phyloP scores from a whole-genome alignment of 2,888 invertebrate species.

The Nemurella pictetii region DNA sequence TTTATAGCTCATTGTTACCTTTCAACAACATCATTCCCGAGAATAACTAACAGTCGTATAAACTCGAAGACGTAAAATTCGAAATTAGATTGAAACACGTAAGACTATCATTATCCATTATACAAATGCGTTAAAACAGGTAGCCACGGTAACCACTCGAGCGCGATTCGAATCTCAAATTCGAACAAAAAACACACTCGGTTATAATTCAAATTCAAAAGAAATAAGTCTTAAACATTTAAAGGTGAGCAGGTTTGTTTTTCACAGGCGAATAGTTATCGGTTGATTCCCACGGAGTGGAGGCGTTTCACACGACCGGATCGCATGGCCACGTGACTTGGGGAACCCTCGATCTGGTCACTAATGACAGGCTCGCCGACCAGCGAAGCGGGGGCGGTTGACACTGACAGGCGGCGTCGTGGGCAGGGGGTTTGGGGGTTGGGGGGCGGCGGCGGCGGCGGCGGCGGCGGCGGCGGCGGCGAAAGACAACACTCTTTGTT shows the following conservation, averaged over 20 bases:
- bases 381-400: too few species aligned
- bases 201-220: not conserved
- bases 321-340: not conserved
- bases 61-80: not conserved
- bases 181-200: not conserved
- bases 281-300: constrained; percentile 13
- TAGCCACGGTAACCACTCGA: not conserved
- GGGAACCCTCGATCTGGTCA: not conserved
- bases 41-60: not conserved
- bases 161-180: not conserved
- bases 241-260: constrained; percentile 6
- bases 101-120: not conserved
- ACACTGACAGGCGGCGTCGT: too few species aligned
- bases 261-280: constrained; percentile 21
- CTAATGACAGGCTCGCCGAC: constrained; percentile 9
- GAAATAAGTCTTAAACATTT: not conserved
- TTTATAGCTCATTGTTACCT: not conserved
- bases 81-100: not conserved
- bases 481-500: not conserved
- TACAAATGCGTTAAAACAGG: not conserved
- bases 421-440: not conserved
- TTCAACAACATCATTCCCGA: not conserved
- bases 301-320: constrained; percentile 26
- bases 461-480: not conserved
- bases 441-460: not conserved